A percentile compares a stretch with the other conserved stretches of the same genome.
These are phyloP conservation scores for Pelecanoides urinatrix DNA, from an alignment of 2,113 vertebrate species.

Conservation along the genomic window DNA sequence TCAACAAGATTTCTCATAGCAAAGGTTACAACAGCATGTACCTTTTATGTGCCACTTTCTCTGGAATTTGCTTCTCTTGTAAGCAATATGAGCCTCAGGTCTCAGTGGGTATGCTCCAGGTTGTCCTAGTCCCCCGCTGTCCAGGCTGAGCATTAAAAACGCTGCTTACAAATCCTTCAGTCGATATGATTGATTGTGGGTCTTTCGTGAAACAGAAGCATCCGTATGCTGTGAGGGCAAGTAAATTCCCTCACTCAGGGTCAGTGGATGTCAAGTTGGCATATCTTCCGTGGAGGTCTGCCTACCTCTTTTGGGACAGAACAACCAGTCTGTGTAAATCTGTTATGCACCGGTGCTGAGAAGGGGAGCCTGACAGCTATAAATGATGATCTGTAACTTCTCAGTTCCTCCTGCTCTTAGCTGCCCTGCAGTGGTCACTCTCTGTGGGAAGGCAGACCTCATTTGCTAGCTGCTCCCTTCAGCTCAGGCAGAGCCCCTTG, in stretches of 20 bases:
- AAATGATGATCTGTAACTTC: neutral
- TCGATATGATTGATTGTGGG: fast-evolving
- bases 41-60: neutral
- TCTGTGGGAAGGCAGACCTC: neutral
- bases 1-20: neutral
- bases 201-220: neutral
- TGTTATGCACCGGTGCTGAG: neutral
- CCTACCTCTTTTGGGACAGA: neutral
- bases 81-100: neutral
- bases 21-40: neutral
- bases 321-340: neutral
- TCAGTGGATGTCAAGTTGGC: neutral
- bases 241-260: neutral
- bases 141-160: neutral
- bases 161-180: neutral
- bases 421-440: fast-evolving
- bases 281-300: neutral
- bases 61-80: neutral
- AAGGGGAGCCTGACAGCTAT: neutral
- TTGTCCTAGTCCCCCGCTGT: neutral
- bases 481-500: neutral
- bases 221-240: neutral
- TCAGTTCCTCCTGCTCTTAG: neutral
- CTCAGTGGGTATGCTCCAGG: neutral
- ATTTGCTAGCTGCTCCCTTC: neutral